Percentiles rank a stretch among this genome's conserved stretches.
phyloP scores from a whole-genome alignment of 2,797 vertebrate species.

The Buceros bicornis region DNA sequence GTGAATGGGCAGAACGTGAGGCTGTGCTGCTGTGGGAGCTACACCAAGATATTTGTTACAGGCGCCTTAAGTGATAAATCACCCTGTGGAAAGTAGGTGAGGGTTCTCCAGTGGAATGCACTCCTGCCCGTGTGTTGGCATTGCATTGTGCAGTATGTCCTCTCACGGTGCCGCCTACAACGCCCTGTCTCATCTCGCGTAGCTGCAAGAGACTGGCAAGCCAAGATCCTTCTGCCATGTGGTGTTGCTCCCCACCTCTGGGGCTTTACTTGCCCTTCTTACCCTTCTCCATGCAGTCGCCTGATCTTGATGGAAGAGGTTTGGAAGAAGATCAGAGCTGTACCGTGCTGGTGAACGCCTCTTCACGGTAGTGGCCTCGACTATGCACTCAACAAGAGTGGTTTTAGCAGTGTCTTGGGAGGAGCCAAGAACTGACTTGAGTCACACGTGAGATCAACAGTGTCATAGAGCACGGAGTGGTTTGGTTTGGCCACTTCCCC shows the following conservation, averaged over 20 bases:
- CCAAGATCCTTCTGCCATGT: not conserved
- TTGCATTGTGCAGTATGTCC: not conserved
- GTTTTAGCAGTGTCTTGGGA: not conserved
- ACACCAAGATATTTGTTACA: not conserved
- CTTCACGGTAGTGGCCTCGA: not conserved
- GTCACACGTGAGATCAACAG: fast-evolving
- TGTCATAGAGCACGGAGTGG: fast-evolving
- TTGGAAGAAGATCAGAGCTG: not conserved
- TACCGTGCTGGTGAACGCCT: not conserved
- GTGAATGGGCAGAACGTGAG: not conserved
- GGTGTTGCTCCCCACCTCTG: not conserved
- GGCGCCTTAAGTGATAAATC: not conserved
- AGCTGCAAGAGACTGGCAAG: not conserved
- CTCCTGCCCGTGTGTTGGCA: not conserved
- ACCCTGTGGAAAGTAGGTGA: not conserved
- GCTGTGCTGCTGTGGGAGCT: not conserved
- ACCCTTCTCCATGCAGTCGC: not conserved
- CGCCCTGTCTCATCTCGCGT: fast-evolving
- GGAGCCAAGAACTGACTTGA: not conserved
- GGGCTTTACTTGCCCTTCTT: not conserved
- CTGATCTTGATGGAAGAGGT: not conserved
- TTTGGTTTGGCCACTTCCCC: fast-evolving
- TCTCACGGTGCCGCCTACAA: not conserved
- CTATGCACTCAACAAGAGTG: not conserved
- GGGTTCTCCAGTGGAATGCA: not conserved